These are phyloP conservation scores for Arion vulgaris DNA, from an alignment of 1,140 invertebrate species.

Conservation along the genomic window DNA sequence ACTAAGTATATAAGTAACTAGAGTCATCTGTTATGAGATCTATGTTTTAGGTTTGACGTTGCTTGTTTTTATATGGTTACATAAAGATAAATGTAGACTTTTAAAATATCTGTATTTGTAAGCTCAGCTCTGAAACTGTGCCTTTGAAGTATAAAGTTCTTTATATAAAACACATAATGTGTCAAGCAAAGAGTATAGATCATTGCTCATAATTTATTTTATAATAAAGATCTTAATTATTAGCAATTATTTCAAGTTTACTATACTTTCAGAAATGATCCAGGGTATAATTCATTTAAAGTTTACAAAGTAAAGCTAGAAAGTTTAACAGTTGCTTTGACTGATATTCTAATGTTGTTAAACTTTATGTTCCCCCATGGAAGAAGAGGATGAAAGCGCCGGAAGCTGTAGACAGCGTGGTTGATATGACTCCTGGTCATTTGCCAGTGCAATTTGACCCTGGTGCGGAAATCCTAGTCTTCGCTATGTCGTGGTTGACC, in stretches of 20 bases:
- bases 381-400: slow-evolving; percentile 36
- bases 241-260: neutral
- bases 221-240: neutral
- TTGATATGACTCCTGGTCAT: slow-evolving; percentile 41
- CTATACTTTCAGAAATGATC: neutral
- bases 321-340: slow-evolving; percentile 9
- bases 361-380: slow-evolving; percentile 37
- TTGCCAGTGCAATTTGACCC: slow-evolving; percentile 40
- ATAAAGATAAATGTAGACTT: too few relatives aligned
- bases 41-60: neutral
- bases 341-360: slow-evolving; percentile 35
- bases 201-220: neutral
- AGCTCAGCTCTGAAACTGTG: neutral
- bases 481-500: slow-evolving; percentile 35
- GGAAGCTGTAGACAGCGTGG: slow-evolving; percentile 36
- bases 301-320: neutral
- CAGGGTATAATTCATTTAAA: slow-evolving; percentile 3
- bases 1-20: neutral
- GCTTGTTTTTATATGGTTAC: neutral
- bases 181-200: neutral
- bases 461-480: slow-evolving; percentile 35
- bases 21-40: neutral
- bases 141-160: neutral
- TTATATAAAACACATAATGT: too few relatives aligned
- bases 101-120: too few relatives aligned